These are phyloP conservation scores for Pimpla rufipes DNA, from an alignment of 2,888 invertebrate species.

Conservation along the genomic window DNA sequence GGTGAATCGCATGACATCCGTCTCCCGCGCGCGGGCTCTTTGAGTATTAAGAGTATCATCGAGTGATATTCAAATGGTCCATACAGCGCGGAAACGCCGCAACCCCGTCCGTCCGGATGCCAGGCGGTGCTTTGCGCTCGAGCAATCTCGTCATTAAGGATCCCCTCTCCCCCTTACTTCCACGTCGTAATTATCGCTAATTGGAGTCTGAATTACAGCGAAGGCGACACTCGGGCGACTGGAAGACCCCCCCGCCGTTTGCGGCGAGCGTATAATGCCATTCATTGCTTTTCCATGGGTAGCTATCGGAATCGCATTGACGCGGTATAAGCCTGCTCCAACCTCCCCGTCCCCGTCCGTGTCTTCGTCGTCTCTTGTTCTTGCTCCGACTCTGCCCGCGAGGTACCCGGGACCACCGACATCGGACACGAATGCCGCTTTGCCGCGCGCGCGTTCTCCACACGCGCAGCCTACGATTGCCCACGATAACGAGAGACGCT, in stretches of 20 bases:
- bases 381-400: slow-evolving; percentile 26
- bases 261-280: slow-evolving; percentile 74
- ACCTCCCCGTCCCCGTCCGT: slow-evolving; percentile 35
- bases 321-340: slow-evolving; percentile 39
- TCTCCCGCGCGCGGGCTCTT: neutral
- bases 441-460: slow-evolving; percentile 42
- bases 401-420: slow-evolving; percentile 19
- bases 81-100: neutral
- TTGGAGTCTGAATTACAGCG: slow-evolving; percentile 80
- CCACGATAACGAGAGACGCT: slow-evolving; percentile 47
- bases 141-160: slow-evolving; percentile 74
- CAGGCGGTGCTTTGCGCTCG: neutral
- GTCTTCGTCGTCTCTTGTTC: slow-evolving; percentile 37
- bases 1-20: neutral
- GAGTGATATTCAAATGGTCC: slow-evolving; percentile 9
- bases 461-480: slow-evolving; percentile 27
- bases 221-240: slow-evolving; percentile 69
- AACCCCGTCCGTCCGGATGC: slow-evolving; percentile 3
- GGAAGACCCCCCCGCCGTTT: slow-evolving; percentile 73
- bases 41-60: neutral
- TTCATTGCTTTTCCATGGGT: slow-evolving; percentile 75
- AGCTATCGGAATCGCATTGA: slow-evolving; percentile 63
- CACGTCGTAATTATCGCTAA: slow-evolving; percentile 82
- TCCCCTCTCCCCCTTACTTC: slow-evolving; percentile 71
- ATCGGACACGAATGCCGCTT: slow-evolving; percentile 38